A percentile compares a stretch with the other conserved stretches of the same genome.
Evolutionary conservation across 2,797 vertebrate species (phyloP).

Genomic region (Podarcis siculus): DNA sequence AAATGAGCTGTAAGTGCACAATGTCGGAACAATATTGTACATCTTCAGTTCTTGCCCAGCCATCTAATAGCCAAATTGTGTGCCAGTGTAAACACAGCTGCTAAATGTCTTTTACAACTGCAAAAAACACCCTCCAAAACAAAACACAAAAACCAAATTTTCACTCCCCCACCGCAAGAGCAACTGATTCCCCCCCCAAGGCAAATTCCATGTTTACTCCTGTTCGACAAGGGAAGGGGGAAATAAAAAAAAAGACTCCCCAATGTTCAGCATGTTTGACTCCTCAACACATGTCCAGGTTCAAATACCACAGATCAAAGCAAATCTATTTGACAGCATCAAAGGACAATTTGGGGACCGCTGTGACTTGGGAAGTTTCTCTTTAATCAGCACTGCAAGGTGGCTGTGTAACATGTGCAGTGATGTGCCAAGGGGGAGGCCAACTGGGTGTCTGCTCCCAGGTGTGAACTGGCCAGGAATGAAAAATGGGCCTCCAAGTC

Average conservation of each 20-base stretch:
- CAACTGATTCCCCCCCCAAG: conserved; percentile 47
- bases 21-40: conserved; percentile 79
- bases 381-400: conserved; percentile 27
- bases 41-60: conserved; percentile 77
- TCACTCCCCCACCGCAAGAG: conserved; percentile 48
- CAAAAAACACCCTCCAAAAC: conserved; percentile 69
- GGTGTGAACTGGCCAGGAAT: background rate
- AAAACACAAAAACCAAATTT: conserved; percentile 59
- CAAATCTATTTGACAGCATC: conserved; percentile 12
- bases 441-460: background rate
- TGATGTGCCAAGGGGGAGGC: background rate
- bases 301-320: conserved; percentile 45
- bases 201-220: conserved; percentile 58
- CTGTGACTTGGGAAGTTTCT: conserved; percentile 43
- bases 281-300: conserved; percentile 35
- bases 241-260: background rate
- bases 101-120: conserved; percentile 78
- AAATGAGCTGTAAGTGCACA: conserved; percentile 70
- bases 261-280: conserved; percentile 28
- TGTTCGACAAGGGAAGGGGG: conserved; percentile 25
- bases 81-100: conserved; percentile 90
- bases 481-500: background rate
- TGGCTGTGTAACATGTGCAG: background rate
- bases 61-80: conserved; percentile 81
- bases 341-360: background rate